These are phyloP conservation scores for Vanacampus margaritifer DNA, from an alignment of 2,113 vertebrate genomes.

Conservation along the genomic window DNA sequence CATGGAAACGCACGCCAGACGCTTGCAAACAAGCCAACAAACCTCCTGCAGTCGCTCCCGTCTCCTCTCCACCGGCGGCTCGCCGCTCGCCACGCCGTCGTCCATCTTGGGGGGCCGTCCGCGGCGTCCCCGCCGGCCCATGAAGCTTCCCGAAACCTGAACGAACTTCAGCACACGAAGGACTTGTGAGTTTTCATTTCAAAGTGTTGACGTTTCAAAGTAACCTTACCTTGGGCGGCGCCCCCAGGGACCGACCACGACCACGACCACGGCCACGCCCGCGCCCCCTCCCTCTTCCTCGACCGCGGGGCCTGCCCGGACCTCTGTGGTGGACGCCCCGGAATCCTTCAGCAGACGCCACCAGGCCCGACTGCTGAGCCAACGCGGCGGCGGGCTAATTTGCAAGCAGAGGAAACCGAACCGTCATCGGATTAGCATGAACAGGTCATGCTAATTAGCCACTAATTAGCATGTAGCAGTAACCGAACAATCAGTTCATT, in stretches of 20 bases:
- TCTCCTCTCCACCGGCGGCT: constrained; percentile 70
- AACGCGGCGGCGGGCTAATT: not conserved
- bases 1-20: not conserved
- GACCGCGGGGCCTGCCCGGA: constrained; percentile 65
- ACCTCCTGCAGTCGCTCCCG: constrained; percentile 83
- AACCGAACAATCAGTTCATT: too few species aligned
- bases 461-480: not conserved
- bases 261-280: constrained; percentile 61
- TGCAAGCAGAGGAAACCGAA: not conserved
- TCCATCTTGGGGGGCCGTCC: constrained; percentile 60
- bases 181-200: not conserved
- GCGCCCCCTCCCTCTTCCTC: constrained; percentile 61
- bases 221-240: constrained; percentile 53
- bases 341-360: constrained; percentile 41
- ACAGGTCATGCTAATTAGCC: too few species aligned
- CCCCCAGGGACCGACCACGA: constrained; percentile 60
- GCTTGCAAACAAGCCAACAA: not conserved
- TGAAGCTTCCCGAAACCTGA: constrained; percentile 37
- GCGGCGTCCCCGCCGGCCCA: constrained; percentile 46
- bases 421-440: not conserved
- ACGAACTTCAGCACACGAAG: not conserved
- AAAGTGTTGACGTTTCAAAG: not conserved
- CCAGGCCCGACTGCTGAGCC: constrained; percentile 38
- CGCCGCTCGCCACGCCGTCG: constrained; percentile 50
- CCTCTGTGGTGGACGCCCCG: constrained; percentile 59